These are phyloP conservation scores for Drosophila repletoides DNA, from an alignment of 1,140 invertebrate genomes.

Conservation along the genomic window DNA sequence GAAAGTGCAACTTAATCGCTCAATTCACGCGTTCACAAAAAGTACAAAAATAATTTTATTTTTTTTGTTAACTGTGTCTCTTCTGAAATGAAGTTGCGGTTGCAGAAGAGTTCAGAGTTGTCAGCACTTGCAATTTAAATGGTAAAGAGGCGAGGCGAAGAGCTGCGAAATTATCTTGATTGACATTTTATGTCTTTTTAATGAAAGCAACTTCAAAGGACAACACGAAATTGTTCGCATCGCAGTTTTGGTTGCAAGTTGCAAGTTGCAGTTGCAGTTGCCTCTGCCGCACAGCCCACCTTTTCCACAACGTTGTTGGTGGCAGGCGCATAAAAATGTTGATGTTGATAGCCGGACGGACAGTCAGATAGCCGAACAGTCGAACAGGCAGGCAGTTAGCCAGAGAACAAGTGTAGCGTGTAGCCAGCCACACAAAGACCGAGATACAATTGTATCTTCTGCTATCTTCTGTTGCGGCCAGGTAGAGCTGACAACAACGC, in stretches of 20 bases:
- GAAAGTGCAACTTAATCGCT: conserved; percentile 64
- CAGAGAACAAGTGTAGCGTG: conserved; percentile 59
- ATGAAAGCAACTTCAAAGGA: conserved; percentile 45
- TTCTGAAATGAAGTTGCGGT: too few species aligned
- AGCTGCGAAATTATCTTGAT: conserved; percentile 51
- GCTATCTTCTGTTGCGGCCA: conserved; percentile 28
- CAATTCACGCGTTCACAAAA: conserved; percentile 37
- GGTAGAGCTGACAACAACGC: conserved; percentile 25
- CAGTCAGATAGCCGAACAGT: not conserved
- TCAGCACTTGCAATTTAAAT: conserved; percentile 30
- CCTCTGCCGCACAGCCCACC: not conserved
- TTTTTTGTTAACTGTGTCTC: not conserved
- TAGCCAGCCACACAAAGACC: conserved; percentile 45
- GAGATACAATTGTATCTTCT: conserved; percentile 69
- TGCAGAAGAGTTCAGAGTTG: too few species aligned
- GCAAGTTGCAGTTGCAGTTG: too few species aligned
- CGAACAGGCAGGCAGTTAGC: conserved; percentile 2
- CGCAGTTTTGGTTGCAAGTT: conserved; percentile 20
- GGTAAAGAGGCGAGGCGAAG: not conserved
- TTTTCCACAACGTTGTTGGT: conserved; percentile 54
- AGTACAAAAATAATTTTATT: conserved; percentile 3
- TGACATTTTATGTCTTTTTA: conserved; percentile 60
- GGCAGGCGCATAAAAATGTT: conserved; percentile 50
- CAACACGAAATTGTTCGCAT: conserved; percentile 40
- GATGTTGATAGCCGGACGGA: not conserved